Conservation (phyloP, 2,888 invertebrate species). For the Diaphora mendica region DNA sequence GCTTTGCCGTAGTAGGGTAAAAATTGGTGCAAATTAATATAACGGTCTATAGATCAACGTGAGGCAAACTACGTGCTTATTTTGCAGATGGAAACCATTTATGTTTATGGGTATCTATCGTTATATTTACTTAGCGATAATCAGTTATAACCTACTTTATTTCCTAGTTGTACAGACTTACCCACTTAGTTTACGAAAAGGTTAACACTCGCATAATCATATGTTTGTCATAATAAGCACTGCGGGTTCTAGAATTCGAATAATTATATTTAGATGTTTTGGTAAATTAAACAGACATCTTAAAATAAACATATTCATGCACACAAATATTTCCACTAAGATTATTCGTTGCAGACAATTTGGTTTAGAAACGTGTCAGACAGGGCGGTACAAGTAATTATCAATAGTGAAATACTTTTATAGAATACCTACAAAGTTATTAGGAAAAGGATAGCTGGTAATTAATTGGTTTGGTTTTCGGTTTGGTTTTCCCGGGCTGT, state of each 20-base stretch:
- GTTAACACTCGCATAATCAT: neutral
- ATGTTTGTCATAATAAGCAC: neutral
- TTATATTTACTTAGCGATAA: slow-evolving; percentile 14
- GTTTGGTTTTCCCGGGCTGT: no score
- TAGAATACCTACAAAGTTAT: neutral
- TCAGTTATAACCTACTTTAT: slow-evolving; percentile 2
- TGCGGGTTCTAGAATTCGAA: neutral
- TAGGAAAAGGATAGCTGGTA: no score
- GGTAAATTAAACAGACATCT: neutral
- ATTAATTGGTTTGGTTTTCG: no score
- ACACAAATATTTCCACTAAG: neutral
- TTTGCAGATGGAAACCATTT: slow-evolving; percentile 21
- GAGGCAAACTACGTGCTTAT: slow-evolving; percentile 22
- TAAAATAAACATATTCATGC: neutral
- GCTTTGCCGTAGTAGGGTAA: neutral
- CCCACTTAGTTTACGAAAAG: neutral
- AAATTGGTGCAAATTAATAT: slow-evolving; percentile 14
- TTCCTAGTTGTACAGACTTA: neutral
- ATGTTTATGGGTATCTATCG: slow-evolving; percentile 27
- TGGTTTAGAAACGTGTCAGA: neutral
- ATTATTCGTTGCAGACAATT: neutral
- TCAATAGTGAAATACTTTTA: neutral
- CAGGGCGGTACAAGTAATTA: neutral
- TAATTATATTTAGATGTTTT: neutral
- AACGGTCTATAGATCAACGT: slow-evolving; percentile 34